Evolutionary conservation across 2,113 vertebrate genomes (phyloP).

Genomic region (Xyrauchen texanus): DNA sequence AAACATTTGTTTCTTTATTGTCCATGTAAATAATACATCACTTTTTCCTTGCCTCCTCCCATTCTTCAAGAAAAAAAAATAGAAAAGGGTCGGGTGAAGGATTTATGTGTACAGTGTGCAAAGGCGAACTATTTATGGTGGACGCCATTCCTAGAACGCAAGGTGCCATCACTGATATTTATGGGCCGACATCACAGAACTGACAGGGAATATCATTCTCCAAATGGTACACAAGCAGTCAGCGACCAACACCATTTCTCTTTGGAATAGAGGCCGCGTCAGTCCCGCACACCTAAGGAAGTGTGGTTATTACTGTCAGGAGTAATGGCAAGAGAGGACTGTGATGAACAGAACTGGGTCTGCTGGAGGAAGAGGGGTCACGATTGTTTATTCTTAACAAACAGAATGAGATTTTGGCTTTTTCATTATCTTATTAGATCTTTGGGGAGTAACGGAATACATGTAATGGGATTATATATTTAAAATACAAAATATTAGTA

Average conservation of each 20-base stretch:
- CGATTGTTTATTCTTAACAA: conserved; percentile 52
- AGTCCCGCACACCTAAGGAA: conserved; percentile 54
- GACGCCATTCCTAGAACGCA: conserved; percentile 72
- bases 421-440: not conserved
- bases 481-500: no score
- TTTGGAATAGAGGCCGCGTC: conserved; percentile 75
- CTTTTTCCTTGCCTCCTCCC: conserved; percentile 35
- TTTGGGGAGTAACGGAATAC: no score
- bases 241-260: conserved; percentile 68
- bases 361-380: conserved; percentile 50
- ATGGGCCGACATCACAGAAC: conserved; percentile 72
- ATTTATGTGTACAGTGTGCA: conserved; percentile 63
- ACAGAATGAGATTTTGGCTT: conserved; percentile 30
- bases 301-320: conserved; percentile 71
- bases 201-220: conserved; percentile 70
- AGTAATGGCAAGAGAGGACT: conserved; percentile 65
- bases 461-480: no score
- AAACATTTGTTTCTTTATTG: conserved; percentile 73
- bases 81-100: conserved; percentile 40
- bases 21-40: conserved; percentile 70
- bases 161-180: conserved; percentile 76
- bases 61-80: conserved; percentile 13
- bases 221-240: conserved; percentile 72
- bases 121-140: conserved; percentile 74
- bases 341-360: conserved; percentile 66